These are phyloP conservation scores for Nemotelus nigrinus DNA, from an alignment of 2,888 invertebrate genomes.

Conservation along the genomic window DNA sequence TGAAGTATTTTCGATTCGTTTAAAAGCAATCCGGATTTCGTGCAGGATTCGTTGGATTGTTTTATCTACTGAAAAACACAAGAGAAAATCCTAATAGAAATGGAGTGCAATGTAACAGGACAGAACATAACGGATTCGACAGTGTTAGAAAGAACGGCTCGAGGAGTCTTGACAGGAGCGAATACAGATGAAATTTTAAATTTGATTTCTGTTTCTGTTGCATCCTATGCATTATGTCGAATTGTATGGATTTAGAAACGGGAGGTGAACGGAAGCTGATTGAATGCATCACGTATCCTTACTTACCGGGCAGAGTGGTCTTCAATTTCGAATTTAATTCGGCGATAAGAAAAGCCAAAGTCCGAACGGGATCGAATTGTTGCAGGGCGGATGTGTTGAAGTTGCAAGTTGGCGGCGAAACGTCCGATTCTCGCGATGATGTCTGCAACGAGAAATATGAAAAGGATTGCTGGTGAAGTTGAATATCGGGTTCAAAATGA, in stretches of 20 bases:
- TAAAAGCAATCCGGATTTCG: slow-evolving; percentile 54
- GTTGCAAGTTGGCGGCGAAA: slow-evolving; percentile 4
- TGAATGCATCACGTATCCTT: slow-evolving; percentile 10
- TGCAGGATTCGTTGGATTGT: slow-evolving; percentile 53
- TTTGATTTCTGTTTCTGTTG: slow-evolving; percentile 26
- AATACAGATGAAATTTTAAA: slow-evolving; percentile 32
- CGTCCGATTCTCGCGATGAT: neutral
- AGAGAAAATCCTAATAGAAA: slow-evolving; percentile 31
- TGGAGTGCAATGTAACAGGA: slow-evolving; percentile 27
- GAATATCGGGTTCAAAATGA: neutral
- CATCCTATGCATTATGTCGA: neutral
- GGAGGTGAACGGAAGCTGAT: neutral
- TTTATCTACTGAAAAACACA: slow-evolving; percentile 52
- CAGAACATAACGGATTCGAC: slow-evolving; percentile 41
- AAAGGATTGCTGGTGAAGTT: too few relatives aligned
- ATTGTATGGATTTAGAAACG: neutral
- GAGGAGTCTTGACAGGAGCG: slow-evolving; percentile 50
- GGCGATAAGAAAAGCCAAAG: slow-evolving; percentile 52
- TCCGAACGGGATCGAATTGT: slow-evolving; percentile 53
- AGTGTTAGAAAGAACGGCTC: too few relatives aligned
- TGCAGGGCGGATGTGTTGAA: slow-evolving; percentile 47
- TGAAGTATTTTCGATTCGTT: slow-evolving; percentile 49
- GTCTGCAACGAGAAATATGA: slow-evolving; percentile 18
- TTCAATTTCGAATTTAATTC: slow-evolving; percentile 54
- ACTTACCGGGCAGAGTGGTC: slow-evolving; percentile 52